phyloP scores from a whole-genome alignment of 2,888 invertebrate species.

The Camponotus fellah region DNA sequence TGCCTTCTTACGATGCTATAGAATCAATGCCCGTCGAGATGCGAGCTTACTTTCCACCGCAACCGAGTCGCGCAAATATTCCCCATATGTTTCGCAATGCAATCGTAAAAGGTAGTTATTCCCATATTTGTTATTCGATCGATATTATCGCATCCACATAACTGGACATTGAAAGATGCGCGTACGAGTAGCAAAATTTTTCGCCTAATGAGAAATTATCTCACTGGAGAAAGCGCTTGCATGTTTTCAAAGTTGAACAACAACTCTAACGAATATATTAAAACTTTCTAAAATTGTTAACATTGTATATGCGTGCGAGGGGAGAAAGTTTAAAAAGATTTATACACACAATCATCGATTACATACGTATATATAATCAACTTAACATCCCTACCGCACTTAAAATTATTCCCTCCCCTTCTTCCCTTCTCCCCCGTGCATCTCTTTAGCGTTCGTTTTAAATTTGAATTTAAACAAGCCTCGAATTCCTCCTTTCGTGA shows the following conservation, averaged over 20 bases:
- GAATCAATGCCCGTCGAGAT: constrained; percentile 29
- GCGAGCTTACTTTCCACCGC: constrained; percentile 29
- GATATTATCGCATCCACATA: constrained; percentile 26
- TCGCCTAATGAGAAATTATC: not conserved
- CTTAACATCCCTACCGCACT: not conserved
- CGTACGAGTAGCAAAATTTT: not conserved
- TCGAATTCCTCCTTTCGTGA: not conserved
- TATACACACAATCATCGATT: not conserved
- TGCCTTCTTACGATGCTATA: constrained; percentile 22
- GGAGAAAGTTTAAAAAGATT: not conserved
- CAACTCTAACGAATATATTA: not conserved
- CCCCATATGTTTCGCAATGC: constrained; percentile 26
- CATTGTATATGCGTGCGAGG: not conserved
- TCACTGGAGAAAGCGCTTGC: not conserved
- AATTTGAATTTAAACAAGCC: not conserved
- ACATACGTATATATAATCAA: not conserved
- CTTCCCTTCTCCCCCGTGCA: not conserved
- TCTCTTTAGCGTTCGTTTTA: not conserved
- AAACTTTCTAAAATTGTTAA: constrained; percentile 4
- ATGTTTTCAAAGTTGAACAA: not conserved
- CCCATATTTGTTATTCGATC: constrained; percentile 19
- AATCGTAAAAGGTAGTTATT: constrained; percentile 41
- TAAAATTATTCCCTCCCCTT: not conserved
- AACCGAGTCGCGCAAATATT: constrained; percentile 43
- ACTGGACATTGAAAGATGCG: not conserved